Base-by-base conservation (phyloP, 2,888 invertebrate genomes). In the Harpalus rubripes region DNA sequence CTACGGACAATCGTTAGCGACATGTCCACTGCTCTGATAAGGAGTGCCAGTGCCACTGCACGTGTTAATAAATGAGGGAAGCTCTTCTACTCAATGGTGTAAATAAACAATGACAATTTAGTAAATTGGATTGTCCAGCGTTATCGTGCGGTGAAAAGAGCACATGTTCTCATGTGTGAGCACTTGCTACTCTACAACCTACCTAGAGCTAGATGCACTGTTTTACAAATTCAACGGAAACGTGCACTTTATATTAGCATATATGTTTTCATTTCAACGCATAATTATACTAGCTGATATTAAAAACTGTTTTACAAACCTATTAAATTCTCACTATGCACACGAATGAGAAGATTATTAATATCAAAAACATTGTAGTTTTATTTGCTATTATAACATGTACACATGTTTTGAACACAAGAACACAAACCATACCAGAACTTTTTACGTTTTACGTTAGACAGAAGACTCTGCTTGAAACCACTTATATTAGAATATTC, bases 91-190 rank as follows among this genome's bases (percentile, higher is more conserved):
- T 56, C 56, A 58, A 78, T 58, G 61, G 61, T 39, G 61, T 80
- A 80, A 80, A 80, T 80, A 61, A 80, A 80, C 80, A 61, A 80
- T 80, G 80, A 80, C 80, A 80, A 80, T 80, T 80, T 80, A 61
- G 7, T 80, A 80, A 80, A 80, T 80, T 80, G 61, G 80, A 80
- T 80, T 80, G 80, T 80, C 61, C 61, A 7, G 61, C 16, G 80
- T 79, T 79, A 78, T 78, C 78, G 58, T 16, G 41, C 12, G 16
- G n/a, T 41, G 16, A 39, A 16, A 56, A 56, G 79, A 58, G 32
- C 39, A 58, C n/a, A 32, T 32, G 32, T 32, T 32, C 32, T 32
- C 32, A 32, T 32, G 32, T 32, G 32, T 32, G 32, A 32, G 32
- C 5, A 32, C 32, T 32, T 32, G 32, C 32, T 32, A 32, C 32